Conservation (phyloP, 2,797 vertebrate genomes). For the Acrossocheilus fasciatus region DNA sequence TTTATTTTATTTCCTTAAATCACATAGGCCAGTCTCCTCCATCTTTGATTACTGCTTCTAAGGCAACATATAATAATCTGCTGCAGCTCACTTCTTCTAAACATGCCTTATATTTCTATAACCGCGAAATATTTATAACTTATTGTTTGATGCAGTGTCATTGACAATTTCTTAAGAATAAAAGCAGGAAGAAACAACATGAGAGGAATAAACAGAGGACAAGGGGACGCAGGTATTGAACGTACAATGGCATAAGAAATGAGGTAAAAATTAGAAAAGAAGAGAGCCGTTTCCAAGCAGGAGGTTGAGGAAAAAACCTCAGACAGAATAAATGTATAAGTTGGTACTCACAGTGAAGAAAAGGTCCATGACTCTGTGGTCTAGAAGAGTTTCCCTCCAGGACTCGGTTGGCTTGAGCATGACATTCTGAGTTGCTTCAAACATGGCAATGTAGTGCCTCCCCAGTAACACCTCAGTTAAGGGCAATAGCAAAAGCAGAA, state of each 20-base stretch:
- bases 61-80: background rate
- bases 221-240: background rate
- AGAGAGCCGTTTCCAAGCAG: background rate
- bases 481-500: conserved; percentile 87
- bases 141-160: background rate
- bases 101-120: background rate
- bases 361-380: conserved; percentile 98
- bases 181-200: background rate
- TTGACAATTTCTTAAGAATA: background rate
- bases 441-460: conserved; percentile 99
- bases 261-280: background rate
- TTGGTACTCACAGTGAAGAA: conserved; percentile 95
- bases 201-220: background rate
- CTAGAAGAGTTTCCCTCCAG: conserved; percentile 97
- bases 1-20: background rate
- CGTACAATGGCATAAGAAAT: background rate
- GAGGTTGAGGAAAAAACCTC: background rate
- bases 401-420: conserved; percentile 96
- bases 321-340: background rate
- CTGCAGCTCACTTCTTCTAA: background rate
- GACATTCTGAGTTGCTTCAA: conserved; percentile 99
- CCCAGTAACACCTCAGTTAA: conserved; percentile 96
- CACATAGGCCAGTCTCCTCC: background rate
- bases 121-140: background rate
- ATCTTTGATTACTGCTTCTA: too few relatives aligned